Evolutionary conservation across 2,797 vertebrate genomes (phyloP).

Genomic region (Gila robusta): DNA sequence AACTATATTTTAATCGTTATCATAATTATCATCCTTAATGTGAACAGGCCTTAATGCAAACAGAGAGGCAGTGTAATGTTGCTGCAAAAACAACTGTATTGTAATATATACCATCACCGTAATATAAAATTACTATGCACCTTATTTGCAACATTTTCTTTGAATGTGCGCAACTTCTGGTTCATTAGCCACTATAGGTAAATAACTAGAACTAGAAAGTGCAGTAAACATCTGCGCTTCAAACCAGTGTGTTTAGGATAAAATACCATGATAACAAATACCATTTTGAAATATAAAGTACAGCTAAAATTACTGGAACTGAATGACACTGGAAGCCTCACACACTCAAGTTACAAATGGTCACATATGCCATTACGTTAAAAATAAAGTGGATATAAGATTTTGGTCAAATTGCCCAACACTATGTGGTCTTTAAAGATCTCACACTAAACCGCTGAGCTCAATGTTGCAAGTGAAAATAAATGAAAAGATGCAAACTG

Average conservation of each 20-base stretch:
- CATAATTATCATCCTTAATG: no score
- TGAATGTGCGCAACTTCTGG: no score
- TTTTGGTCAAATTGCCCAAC: neutral
- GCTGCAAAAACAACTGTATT: no score
- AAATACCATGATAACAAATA: neutral
- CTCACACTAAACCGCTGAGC: neutral
- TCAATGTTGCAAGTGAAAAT: constrained; percentile 38
- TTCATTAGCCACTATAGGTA: no score
- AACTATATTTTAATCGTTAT: no score
- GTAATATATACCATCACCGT: no score
- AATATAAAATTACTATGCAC: no score
- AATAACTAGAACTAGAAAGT: no score
- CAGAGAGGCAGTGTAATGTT: no score
- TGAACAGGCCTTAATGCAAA: no score
- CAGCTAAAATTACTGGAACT: neutral
- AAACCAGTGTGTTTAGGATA: neutral
- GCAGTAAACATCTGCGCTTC: neutral
- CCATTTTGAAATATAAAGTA: neutral
- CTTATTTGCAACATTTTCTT: no score
- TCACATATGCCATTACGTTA: neutral
- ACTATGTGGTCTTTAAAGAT: neutral
- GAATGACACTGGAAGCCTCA: neutral
- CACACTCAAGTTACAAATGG: neutral
- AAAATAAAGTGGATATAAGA: neutral
- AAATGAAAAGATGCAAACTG: constrained; percentile 70